These are phyloP conservation scores for Protonemura montana DNA, from an alignment of 2,888 invertebrate genomes.

Conservation along the genomic window DNA sequence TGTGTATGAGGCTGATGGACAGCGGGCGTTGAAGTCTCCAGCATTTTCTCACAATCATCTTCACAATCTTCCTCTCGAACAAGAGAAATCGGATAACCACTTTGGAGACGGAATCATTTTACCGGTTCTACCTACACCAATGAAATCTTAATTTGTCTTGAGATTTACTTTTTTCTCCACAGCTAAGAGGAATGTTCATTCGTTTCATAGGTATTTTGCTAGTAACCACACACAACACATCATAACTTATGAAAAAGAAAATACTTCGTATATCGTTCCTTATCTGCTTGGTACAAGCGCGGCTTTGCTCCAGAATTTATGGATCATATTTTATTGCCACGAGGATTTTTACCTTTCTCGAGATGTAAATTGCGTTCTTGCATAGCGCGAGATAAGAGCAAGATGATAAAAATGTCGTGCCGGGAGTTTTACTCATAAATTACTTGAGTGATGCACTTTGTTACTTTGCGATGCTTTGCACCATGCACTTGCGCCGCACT, in stretches of 20 bases:
- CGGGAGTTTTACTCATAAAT: not conserved
- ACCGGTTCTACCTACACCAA: slow-evolving; percentile 12
- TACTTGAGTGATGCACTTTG: not conserved
- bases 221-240: too few species aligned
- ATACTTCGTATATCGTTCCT: not conserved
- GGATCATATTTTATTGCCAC: not conserved
- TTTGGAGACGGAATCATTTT: not conserved
- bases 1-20: not conserved
- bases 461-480: not conserved
- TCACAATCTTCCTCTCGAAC: not conserved
- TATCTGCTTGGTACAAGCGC: not conserved
- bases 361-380: slow-evolving; percentile 7
- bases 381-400: not conserved
- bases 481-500: not conserved
- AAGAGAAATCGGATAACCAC: not conserved
- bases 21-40: not conserved
- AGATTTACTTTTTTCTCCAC: not conserved
- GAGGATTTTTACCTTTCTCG: not conserved
- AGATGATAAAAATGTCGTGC: not conserved
- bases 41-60: not conserved
- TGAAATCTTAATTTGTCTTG: not conserved
- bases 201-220: too few species aligned
- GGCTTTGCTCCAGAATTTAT: not conserved
- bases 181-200: too few species aligned
- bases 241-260: not conserved